Evolutionary conservation across 2,888 invertebrate species (phyloP), one percentile per base, ranked within the genome.

Genomic region (Limenitis camilla): DNA sequence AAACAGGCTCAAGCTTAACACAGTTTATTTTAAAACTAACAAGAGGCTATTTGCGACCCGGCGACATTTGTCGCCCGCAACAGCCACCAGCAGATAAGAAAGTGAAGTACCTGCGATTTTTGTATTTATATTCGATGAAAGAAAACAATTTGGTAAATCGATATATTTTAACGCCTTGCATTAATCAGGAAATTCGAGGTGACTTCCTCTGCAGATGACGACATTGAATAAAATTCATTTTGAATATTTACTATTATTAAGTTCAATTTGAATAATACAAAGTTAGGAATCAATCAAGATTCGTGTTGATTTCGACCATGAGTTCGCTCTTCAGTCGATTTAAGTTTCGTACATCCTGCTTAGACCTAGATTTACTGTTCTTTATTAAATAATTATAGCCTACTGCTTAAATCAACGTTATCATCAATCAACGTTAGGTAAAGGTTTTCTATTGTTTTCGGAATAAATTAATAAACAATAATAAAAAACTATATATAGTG

Each of bases 241-340:
- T 6, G n/a, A 0, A 1, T 28, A 40, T 6, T 5, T 42, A 31
- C 5, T n/a, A n/a, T 29, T 6, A 36, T 35, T 11, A 7, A 11
- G 8, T 6, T n/a, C 19, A 32, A 10, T 31, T 11, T 33, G 8
- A 6, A 28, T 48, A 40, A 28, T 33, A 28, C 5, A 42, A 31
- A 40, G 4, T 50, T 33, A 46, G 49, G 42, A 41, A 52, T 52
- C 40, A 29, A 4, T 10, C 9, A 7, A 33, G 45, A 49, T 31
- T 57, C 54, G 54, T 57, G 57, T 54, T 54, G 39, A 6, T 40
- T 45, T 48, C 45, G 57, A 40, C 57, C 57, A 40, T 57, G 57
- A 57, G 46, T 41, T 40, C 52, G 45, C 52, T 57, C 39, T 38
- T 52, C 31, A 49, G 49, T 42, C 40, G 40, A 46, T 33, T 45